Evolutionary conservation across 1,140 invertebrate genomes (phyloP).

Genomic region (Drosophila melanica): DNA sequence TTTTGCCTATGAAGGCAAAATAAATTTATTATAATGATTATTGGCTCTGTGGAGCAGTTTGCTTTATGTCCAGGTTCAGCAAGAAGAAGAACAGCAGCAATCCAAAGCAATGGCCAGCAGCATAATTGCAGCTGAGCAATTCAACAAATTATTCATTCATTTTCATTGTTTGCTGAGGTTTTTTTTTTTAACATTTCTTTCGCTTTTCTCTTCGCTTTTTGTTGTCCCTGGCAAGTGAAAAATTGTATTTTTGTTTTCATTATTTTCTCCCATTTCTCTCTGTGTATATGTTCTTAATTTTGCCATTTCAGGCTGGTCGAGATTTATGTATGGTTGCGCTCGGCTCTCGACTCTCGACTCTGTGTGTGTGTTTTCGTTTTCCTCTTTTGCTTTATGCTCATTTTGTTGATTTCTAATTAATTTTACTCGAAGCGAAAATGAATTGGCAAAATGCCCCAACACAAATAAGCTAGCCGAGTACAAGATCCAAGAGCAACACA

Average conservation of each 20-base stretch:
- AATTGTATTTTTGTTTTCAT: slow-evolving; percentile 47
- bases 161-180: slow-evolving; percentile 56
- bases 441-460: slow-evolving; percentile 72
- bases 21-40: slow-evolving; percentile 14
- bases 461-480: slow-evolving; percentile 14
- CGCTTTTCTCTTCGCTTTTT: not conserved
- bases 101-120: slow-evolving; percentile 10
- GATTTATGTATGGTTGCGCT: slow-evolving; percentile 56
- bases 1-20: slow-evolving; percentile 6
- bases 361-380: slow-evolving; percentile 9
- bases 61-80: not conserved
- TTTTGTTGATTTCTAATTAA: slow-evolving; percentile 78
- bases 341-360: slow-evolving; percentile 14
- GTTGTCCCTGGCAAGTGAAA: slow-evolving; percentile 52
- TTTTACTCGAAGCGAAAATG: slow-evolving; percentile 73
- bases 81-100: slow-evolving; percentile 13
- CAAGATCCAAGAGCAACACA: slow-evolving; percentile 18
- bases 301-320: slow-evolving; percentile 44
- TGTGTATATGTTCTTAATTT: slow-evolving; percentile 23
- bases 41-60: not conserved
- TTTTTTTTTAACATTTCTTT: not conserved
- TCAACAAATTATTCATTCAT: slow-evolving; percentile 69
- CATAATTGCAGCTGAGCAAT: slow-evolving; percentile 55
- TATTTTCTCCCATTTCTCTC: slow-evolving; percentile 10
- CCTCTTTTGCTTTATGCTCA: slow-evolving; percentile 51